Evolutionary conservation across 2,797 vertebrate species (phyloP).

Genomic region (Corythornis leucogaster): DNA sequence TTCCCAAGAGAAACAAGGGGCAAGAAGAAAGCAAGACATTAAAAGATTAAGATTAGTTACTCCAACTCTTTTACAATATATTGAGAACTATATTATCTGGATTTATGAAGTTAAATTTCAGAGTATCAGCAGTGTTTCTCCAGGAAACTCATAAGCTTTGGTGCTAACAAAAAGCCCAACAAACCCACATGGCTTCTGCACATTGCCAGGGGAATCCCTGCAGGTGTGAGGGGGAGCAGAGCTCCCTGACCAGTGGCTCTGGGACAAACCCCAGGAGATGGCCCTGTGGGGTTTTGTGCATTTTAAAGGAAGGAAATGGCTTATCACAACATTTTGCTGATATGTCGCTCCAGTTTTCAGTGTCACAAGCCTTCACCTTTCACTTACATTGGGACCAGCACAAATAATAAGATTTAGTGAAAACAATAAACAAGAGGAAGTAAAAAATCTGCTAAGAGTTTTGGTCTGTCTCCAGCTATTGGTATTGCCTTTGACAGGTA

Average conservation of each 20-base stretch:
- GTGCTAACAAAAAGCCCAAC: background rate
- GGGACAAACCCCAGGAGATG: background rate
- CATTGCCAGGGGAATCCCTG: background rate
- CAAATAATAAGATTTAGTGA: background rate
- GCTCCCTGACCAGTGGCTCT: fast-evolving
- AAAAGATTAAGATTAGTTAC: constrained; percentile 63
- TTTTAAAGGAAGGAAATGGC: constrained; percentile 66
- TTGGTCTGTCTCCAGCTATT: background rate
- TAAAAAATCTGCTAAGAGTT: background rate
- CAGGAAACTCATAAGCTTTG: constrained; percentile 27
- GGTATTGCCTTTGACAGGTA: background rate
- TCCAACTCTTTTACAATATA: constrained; percentile 48
- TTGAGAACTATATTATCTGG: constrained; percentile 33
- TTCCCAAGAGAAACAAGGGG: constrained; percentile 17
- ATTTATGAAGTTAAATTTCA: constrained; percentile 66
- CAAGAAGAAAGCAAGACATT: constrained; percentile 39
- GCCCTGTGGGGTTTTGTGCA: background rate
- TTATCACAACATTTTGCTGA: constrained; percentile 37
- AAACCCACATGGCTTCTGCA: background rate
- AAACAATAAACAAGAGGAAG: constrained; percentile 61
- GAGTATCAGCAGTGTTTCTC: constrained; percentile 56
- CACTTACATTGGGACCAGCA: constrained; percentile 38
- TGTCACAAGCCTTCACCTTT: constrained; percentile 71
- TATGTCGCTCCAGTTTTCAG: background rate
- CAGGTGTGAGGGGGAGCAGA: background rate